Evolutionary conservation across 2,113 vertebrate species (phyloP), one percentile per base, ranked within the genome.

Genomic region (Lophochroa leadbeateri): DNA sequence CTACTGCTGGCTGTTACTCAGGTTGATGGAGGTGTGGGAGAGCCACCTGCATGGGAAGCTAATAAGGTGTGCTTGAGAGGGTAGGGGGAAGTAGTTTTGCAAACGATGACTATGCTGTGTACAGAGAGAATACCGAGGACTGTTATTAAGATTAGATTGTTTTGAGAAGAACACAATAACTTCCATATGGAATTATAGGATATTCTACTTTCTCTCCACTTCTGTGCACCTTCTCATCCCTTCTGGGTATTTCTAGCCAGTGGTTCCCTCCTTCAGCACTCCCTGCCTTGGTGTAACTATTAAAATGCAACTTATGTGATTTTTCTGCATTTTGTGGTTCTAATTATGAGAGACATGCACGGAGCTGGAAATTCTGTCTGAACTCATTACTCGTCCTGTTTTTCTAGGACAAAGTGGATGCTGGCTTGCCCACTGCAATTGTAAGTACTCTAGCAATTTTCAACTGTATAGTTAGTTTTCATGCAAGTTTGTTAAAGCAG

Each of bases 341-440:
- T 69, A 4, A 41, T 77, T n/a, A 35, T 61, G 55, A 72, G 47
- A 68, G 24, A 31, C 1, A 0, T 17, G 11, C 35, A 67, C 2
- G 0, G 60, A 6, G 41, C 25, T 74, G 68, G 29, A 35, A 71
- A 10, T 58, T 67, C 4, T 82, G 18, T 58, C 44, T 93, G 69
- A 69, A 61, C 58, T 92, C n/a, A 28, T 25, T 88, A 46, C 9
- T 67, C 77, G 43, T 71, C 15, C 12, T 96, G 15, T 94, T 85
- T 74, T 93, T 93, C 80, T 96, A 99, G 99, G 99, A 99, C 96
- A 99, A 99, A 98, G 99, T 99, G 69, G 99, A 99, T 97, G 99
- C 99, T 95, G 99, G 99, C 65, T 98, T 99, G 78, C 99, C 99
- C 16, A 99, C 99, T 90, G 99, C 99, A 67, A 99, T 99, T 96